Evolutionary conservation across 2,888 invertebrate genomes (phyloP).

Genomic region (Xiphydria camelus): DNA sequence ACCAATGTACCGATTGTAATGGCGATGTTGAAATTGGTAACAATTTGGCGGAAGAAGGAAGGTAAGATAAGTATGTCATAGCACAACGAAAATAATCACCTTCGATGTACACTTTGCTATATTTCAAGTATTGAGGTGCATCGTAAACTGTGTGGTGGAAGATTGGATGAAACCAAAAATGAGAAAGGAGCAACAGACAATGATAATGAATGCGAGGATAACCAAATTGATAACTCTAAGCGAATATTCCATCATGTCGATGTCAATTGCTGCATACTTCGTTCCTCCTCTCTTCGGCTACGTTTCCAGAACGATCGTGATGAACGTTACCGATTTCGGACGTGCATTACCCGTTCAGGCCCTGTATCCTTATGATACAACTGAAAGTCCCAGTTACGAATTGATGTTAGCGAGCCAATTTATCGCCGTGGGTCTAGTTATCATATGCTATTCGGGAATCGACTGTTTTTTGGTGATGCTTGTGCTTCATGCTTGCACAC

Average conservation of each 20-base stretch:
- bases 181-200: slow-evolving; percentile 9
- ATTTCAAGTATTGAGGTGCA: no score
- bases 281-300: slow-evolving; percentile 13
- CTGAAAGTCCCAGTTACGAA: slow-evolving; percentile 14
- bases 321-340: no score
- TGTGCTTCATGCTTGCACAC: slow-evolving; percentile 20
- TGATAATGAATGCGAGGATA: slow-evolving; percentile 18
- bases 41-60: no score
- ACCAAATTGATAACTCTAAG: slow-evolving; percentile 16
- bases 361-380: slow-evolving; percentile 14
- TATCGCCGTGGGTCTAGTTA: slow-evolving; percentile 11
- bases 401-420: slow-evolving; percentile 15
- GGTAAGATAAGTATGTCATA: no score
- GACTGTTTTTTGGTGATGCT: slow-evolving; percentile 19
- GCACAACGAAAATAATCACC: no score
- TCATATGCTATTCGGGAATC: slow-evolving; percentile 17
- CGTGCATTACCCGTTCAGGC: slow-evolving; percentile 16
- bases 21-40: no score
- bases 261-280: slow-evolving; percentile 10
- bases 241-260: slow-evolving; percentile 11
- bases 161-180: slow-evolving; percentile 19
- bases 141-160: no score
- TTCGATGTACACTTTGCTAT: no score
- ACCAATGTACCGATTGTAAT: no score
- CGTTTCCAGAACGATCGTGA: slow-evolving; percentile 14